Percentiles rank a stretch among this genome's conserved stretches.
Conservation (phyloP, 2,797 vertebrate genomes). For the Argya squamiceps region DNA sequence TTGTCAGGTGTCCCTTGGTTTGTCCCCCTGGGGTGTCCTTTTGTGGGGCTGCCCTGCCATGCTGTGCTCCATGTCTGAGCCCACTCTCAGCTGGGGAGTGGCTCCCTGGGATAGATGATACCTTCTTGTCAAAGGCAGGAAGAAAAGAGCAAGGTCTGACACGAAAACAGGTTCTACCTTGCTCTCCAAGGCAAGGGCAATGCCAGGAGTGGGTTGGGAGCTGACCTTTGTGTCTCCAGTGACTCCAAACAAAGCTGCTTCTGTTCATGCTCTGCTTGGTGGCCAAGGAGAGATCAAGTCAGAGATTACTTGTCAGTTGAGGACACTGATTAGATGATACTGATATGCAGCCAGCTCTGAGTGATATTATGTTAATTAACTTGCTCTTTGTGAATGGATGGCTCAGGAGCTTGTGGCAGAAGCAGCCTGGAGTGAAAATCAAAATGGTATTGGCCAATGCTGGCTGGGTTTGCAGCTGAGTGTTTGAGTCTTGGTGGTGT, state of each 20-base stretch:
- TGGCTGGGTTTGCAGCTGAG: not conserved
- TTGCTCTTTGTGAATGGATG: not conserved
- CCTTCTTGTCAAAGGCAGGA: not conserved
- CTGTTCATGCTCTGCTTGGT: conserved; percentile 30
- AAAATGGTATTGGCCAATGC: not conserved
- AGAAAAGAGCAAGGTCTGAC: not conserved
- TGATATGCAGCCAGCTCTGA: conserved; percentile 49
- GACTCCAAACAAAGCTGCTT: conserved; percentile 48
- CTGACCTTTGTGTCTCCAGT: conserved; percentile 42
- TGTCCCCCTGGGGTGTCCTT: not conserved
- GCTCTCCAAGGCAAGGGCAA: conserved; percentile 31
- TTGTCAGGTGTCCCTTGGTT: not conserved
- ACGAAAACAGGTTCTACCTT: not conserved
- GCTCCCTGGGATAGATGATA: not conserved
- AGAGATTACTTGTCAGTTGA: conserved; percentile 68
- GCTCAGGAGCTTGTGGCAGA: not conserved
- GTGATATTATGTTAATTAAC: conserved; percentile 48
- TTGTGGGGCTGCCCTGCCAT: not conserved
- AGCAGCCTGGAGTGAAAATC: not conserved
- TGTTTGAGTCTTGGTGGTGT: not conserved
- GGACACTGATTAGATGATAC: conserved; percentile 59
- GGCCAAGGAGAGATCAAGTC: conserved; percentile 64
- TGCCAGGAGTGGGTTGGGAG: not conserved
- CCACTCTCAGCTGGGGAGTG: not conserved
- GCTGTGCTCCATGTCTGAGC: not conserved